phyloP scores from a whole-genome alignment of 2,888 invertebrate genomes.

The Cenopis cana region DNA sequence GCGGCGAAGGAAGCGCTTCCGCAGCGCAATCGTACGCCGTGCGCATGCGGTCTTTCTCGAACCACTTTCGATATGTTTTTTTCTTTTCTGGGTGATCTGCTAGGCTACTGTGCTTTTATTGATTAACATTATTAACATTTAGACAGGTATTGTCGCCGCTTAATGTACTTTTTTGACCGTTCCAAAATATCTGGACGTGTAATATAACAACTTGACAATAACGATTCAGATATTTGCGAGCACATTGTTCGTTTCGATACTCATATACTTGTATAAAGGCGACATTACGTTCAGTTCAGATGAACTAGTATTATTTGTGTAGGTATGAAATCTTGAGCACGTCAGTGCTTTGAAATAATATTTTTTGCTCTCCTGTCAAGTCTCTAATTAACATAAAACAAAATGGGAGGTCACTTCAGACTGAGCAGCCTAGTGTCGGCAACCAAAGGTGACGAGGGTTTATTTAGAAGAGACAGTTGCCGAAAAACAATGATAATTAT shows the following conservation, averaged over 20 bases:
- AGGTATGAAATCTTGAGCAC: background rate
- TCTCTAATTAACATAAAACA: background rate
- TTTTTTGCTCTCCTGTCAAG: background rate
- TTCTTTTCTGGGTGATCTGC: background rate
- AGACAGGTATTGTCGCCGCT: background rate
- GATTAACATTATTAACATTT: slow-evolving; percentile 6
- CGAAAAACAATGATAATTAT: background rate
- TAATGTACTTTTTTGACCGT: background rate
- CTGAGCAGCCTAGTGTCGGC: background rate
- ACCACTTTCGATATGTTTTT: slow-evolving; percentile 16
- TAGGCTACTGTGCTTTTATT: background rate
- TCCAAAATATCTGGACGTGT: too few species aligned
- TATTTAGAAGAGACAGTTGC: background rate
- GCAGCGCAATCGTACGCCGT: slow-evolving; percentile 16
- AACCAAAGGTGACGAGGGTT: background rate
- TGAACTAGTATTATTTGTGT: background rate
- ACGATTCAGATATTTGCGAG: too few species aligned
- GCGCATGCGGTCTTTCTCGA: slow-evolving; percentile 22
- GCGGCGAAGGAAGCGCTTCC: slow-evolving; percentile 30
- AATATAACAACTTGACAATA: too few species aligned
- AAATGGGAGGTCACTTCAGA: background rate
- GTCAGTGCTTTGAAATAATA: background rate
- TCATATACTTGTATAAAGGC: too few species aligned
- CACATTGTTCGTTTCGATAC: too few species aligned
- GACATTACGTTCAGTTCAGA: too few species aligned